Conservation (phyloP, 2,113 vertebrate genomes). For the Oophaga pumilio region DNA sequence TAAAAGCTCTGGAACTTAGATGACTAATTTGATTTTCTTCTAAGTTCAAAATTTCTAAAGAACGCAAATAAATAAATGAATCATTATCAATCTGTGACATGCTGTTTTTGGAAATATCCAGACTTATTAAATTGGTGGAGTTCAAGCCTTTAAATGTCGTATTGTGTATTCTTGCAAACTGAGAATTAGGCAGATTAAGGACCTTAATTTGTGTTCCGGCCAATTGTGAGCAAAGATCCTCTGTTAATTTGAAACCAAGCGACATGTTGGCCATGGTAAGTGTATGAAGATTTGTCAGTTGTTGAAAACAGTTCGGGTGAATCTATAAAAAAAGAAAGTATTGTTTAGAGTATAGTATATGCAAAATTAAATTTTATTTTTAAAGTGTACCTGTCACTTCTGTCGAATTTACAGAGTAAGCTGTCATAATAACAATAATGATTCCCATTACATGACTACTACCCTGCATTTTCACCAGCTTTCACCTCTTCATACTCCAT, state of each 20-base stretch:
- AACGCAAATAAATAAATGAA: constrained; percentile 80
- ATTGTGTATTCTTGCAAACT: constrained; percentile 68
- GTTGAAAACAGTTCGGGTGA: constrained; percentile 77
- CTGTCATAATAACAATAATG: too few relatives aligned
- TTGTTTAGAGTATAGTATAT: too few relatives aligned
- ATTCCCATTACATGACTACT: too few relatives aligned
- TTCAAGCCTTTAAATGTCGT: constrained; percentile 78
- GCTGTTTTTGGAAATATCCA: constrained; percentile 83
- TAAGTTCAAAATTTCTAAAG: constrained; percentile 77
- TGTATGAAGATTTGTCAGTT: constrained; percentile 73
- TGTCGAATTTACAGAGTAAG: too few relatives aligned
- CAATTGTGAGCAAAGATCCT: constrained; percentile 78
- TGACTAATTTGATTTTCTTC: constrained; percentile 74
- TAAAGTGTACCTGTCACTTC: too few relatives aligned
- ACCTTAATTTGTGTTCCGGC: constrained; percentile 73
- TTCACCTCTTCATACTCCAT: too few relatives aligned
- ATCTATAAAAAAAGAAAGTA: constrained; percentile 71
- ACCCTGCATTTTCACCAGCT: too few relatives aligned
- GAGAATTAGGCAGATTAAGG: constrained; percentile 76
- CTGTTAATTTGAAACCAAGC: constrained; percentile 63
- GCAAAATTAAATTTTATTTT: too few relatives aligned
- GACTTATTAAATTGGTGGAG: constrained; percentile 75
- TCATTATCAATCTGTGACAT: constrained; percentile 71
- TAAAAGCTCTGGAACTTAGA: constrained; percentile 75
- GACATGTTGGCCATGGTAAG: constrained; percentile 77